Evolutionary conservation across 2,888 invertebrate genomes (phyloP).

Genomic region (Cetonia aurata): DNA sequence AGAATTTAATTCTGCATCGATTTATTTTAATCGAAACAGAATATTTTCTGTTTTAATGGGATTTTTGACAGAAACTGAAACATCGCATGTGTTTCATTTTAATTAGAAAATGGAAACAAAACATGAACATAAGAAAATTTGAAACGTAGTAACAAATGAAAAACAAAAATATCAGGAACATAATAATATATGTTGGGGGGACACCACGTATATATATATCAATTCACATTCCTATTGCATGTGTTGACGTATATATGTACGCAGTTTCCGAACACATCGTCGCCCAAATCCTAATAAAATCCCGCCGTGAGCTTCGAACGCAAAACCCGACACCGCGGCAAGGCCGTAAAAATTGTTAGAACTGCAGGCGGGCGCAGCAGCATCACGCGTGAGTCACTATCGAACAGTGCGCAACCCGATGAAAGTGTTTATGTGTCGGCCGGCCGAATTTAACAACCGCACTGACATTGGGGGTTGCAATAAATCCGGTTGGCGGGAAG

Average conservation of each 20-base stretch:
- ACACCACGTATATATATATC: neutral
- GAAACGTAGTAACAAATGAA: too few relatives aligned
- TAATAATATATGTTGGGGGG: too few relatives aligned
- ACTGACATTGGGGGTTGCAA: slow-evolving; percentile 8
- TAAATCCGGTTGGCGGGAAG: slow-evolving; percentile 4
- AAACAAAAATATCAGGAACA: too few relatives aligned
- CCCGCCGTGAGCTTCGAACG: neutral
- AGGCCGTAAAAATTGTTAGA: too few relatives aligned
- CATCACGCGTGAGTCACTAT: neutral
- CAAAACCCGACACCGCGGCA: too few relatives aligned
- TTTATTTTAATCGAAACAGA: too few relatives aligned
- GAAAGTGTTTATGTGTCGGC: neutral
- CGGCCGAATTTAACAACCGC: neutral
- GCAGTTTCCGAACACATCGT: neutral
- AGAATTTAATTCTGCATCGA: too few relatives aligned
- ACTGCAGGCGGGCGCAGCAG: neutral
- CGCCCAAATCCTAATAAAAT: slow-evolving; percentile 4
- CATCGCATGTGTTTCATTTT: too few relatives aligned
- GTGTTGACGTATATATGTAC: neutral
- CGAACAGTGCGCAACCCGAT: neutral
- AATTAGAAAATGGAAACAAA: too few relatives aligned
- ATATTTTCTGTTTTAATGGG: too few relatives aligned
- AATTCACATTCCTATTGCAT: neutral
- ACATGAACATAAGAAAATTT: too few relatives aligned
- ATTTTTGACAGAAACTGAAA: too few relatives aligned